phyloP scores from a whole-genome alignment of 2,113 vertebrate genomes.

The Oreochromis aureus region DNA sequence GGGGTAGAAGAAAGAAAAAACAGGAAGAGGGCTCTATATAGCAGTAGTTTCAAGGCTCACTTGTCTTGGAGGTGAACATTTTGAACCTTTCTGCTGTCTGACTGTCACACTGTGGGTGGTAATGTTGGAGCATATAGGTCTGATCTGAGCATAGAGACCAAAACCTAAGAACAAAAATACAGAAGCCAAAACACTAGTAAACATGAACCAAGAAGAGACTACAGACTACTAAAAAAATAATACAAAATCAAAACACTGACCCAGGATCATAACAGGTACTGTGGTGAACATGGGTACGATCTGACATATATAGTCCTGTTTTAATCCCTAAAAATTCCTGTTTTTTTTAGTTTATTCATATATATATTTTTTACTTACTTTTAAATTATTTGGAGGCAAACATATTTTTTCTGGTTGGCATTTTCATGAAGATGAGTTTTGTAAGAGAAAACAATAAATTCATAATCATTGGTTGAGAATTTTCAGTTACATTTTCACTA shows the following conservation, averaged over 20 bases:
- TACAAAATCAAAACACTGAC: background rate
- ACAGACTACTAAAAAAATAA: background rate
- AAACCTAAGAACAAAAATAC: background rate
- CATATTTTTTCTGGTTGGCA: background rate
- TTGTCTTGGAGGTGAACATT: too few relatives aligned
- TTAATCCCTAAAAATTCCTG: background rate
- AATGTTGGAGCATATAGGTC: too few relatives aligned
- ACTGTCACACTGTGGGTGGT: too few relatives aligned
- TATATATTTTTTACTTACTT: fast-evolving
- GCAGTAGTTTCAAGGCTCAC: too few relatives aligned
- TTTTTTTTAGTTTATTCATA: background rate
- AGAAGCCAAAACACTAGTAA: background rate
- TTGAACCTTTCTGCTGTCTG: too few relatives aligned
- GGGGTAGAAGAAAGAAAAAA: too few relatives aligned
- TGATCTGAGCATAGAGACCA: background rate
- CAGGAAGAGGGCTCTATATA: too few relatives aligned
- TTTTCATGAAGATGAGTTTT: background rate
- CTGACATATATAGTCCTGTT: background rate
- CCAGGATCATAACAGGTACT: background rate
- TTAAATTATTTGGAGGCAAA: fast-evolving
- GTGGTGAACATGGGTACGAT: background rate
- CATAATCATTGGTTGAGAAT: fast-evolving
- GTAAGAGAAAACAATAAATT: background rate
- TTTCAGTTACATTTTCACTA: background rate
- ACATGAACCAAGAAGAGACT: background rate